phyloP scores from a whole-genome alignment of 1,140 invertebrate species.

The Trachymyrmex cornetzi region DNA sequence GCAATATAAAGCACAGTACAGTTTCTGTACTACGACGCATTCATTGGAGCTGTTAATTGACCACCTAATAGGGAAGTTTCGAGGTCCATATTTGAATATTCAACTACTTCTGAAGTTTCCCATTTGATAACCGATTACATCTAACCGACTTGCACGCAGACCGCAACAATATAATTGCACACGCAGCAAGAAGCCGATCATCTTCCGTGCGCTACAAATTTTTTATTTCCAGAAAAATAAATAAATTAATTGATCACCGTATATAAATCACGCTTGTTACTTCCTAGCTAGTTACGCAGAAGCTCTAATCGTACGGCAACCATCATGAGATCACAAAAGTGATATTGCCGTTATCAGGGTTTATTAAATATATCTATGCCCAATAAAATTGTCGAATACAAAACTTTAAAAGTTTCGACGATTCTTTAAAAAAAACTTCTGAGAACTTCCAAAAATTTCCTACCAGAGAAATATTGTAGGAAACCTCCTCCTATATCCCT shows the following conservation, averaged over 20 bases:
- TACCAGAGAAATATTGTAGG: not conserved
- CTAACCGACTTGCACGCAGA: not conserved
- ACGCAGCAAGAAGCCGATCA: not conserved
- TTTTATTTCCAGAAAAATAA: not conserved
- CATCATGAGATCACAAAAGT: not conserved
- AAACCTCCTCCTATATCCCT: not conserved
- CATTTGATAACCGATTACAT: slow-evolving; percentile 16
- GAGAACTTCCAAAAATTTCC: not conserved
- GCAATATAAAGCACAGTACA: not conserved
- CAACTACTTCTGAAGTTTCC: slow-evolving; percentile 13
- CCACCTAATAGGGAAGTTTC: slow-evolving; percentile 42
- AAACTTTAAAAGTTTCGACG: not conserved
- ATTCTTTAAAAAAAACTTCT: not conserved
- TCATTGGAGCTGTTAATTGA: slow-evolving; percentile 41
- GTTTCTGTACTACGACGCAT: not conserved
- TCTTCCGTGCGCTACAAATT: not conserved
- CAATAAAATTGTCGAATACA: slow-evolving; percentile 12
- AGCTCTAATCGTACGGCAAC: not conserved
- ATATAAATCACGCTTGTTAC: not conserved
- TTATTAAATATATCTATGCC: not conserved
- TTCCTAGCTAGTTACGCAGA: not conserved
- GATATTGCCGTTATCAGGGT: not conserved
- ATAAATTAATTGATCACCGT: not conserved
- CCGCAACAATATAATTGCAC: slow-evolving; percentile 5
- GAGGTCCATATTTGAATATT: slow-evolving; percentile 4